Conservation (phyloP, 2,113 vertebrate species). For the Ceratotherium simum region DNA sequence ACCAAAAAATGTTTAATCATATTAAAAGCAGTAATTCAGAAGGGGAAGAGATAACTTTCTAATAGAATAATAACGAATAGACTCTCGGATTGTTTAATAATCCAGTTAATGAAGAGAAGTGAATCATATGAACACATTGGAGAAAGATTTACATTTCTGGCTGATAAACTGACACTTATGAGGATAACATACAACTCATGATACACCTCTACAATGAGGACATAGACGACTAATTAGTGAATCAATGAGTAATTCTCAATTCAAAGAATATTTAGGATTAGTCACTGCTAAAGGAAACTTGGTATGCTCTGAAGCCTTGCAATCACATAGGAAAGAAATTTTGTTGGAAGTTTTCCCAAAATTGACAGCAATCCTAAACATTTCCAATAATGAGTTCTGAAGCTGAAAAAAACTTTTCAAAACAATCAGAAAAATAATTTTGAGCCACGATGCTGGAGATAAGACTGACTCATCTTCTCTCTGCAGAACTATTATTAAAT, state of each 20-base stretch:
- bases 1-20: slow-evolving; percentile 10
- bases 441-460: neutral
- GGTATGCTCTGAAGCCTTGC: neutral
- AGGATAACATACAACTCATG: neutral
- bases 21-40: slow-evolving; percentile 48
- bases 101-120: slow-evolving; percentile 19
- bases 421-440: neutral
- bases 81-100: slow-evolving; percentile 53
- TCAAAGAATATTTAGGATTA: neutral
- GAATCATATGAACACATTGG: neutral
- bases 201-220: neutral
- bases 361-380: slow-evolving; percentile 5
- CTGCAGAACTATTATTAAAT: neutral
- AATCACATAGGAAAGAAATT: neutral
- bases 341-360: neutral
- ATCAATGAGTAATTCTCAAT: slow-evolving; percentile 3
- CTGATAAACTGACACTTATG: neutral
- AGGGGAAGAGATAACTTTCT: slow-evolving; percentile 36
- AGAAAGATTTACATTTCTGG: slow-evolving; percentile 20
- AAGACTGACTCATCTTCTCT: neutral
- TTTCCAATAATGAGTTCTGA: slow-evolving; percentile 41
- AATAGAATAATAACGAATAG: slow-evolving; percentile 23
- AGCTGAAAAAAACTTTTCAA: neutral
- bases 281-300: slow-evolving; percentile 17
- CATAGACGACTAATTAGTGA: neutral